Evolutionary conservation across 2,113 vertebrate genomes (phyloP).

Genomic region (Amblyopsis rosae): DNA sequence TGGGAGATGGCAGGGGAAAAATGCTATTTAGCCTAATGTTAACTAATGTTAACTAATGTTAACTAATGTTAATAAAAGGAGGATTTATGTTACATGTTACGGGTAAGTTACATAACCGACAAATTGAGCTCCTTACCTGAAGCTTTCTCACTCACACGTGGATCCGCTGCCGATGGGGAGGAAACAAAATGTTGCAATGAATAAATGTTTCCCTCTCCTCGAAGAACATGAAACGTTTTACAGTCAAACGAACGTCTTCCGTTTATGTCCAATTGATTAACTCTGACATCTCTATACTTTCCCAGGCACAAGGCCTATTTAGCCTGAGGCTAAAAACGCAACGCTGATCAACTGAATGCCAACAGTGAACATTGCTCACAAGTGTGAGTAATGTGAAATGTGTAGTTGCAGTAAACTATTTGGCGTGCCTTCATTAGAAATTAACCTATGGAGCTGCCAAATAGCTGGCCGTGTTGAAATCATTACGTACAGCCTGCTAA

Average conservation of each 20-base stretch:
- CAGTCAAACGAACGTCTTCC: conserved; percentile 1
- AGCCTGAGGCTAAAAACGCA: conserved; percentile 25
- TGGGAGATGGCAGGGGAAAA: conserved; percentile 7
- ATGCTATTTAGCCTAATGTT: too few species aligned
- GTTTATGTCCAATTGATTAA: neutral
- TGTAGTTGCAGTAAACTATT: neutral
- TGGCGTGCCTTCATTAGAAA: conserved; percentile 9
- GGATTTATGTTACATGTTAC: neutral
- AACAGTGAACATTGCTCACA: neutral
- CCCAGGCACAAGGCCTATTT: conserved; percentile 20
- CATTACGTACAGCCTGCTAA: conserved; percentile 54
- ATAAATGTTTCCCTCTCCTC: neutral
- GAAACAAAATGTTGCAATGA: conserved; percentile 24
- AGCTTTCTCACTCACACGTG: conserved; percentile 88
- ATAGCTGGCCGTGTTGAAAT: conserved; percentile 41
- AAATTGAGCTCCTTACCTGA: conserved; percentile 80
- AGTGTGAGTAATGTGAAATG: neutral
- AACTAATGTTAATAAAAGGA: neutral
- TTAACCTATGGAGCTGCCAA: conserved; percentile 18
- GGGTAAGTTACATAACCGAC: too few species aligned
- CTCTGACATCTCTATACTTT: neutral
- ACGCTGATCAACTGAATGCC: neutral
- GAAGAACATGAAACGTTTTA: neutral
- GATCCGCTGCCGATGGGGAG: conserved; percentile 83
- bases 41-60: neutral